These are phyloP conservation scores for Dynastes maya DNA, from an alignment of 2,888 invertebrate species.

Conservation along the genomic window DNA sequence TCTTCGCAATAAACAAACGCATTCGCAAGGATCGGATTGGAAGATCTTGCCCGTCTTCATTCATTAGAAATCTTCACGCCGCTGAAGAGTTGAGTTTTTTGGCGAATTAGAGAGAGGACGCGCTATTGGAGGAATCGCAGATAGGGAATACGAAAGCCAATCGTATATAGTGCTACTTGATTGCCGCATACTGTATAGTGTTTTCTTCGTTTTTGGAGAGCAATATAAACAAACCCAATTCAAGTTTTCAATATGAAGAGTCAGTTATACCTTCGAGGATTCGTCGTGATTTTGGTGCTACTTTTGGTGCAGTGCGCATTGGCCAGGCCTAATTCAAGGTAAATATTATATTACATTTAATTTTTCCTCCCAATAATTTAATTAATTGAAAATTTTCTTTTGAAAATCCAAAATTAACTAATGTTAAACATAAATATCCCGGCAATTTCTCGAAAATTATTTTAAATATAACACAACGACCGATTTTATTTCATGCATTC, in stretches of 20 bases:
- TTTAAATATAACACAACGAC: too few relatives aligned
- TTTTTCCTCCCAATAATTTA: too few relatives aligned
- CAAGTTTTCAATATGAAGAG: constrained; percentile 15
- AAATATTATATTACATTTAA: background rate
- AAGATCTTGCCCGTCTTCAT: background rate
- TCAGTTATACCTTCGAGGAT: constrained; percentile 29
- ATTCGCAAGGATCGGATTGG: too few relatives aligned
- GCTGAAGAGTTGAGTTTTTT: background rate
- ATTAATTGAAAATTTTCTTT: too few relatives aligned
- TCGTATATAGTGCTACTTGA: background rate
- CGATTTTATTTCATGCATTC: too few relatives aligned
- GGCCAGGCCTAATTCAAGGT: constrained; percentile 41
- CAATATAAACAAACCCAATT: too few relatives aligned
- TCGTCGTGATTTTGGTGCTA: constrained; percentile 28
- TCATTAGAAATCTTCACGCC: background rate
- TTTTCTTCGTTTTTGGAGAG: constrained; percentile 2
- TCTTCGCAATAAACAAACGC: too few relatives aligned
- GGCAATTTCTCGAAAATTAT: too few relatives aligned
- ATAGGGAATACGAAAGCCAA: background rate
- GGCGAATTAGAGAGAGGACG: background rate
- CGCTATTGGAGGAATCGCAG: background rate
- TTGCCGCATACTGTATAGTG: constrained; percentile 1
- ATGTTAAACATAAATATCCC: too few relatives aligned
- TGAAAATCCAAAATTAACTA: too few relatives aligned
- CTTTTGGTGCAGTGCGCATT: constrained; percentile 36